Percentiles rank a stretch among this genome's conserved stretches.
Evolutionary conservation across 2,888 invertebrate species (phyloP).

Genomic region (Himalopsyche kuldschensis): DNA sequence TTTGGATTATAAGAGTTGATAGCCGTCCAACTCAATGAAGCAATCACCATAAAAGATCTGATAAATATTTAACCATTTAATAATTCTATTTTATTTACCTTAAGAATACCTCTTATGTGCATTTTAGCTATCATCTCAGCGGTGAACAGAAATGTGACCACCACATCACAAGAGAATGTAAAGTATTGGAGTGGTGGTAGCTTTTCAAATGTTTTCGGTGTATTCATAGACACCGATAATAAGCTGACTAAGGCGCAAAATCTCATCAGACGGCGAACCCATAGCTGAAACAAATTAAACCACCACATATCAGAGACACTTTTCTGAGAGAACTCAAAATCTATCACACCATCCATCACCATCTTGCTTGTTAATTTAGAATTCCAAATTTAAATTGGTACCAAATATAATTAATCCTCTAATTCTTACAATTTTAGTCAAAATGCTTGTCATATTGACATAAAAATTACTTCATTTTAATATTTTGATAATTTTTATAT

Average conservation of each 20-base stretch:
- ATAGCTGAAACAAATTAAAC: constrained; percentile 64
- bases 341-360: too few relatives aligned
- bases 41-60: too few relatives aligned
- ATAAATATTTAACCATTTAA: constrained; percentile 7
- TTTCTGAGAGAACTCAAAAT: too few relatives aligned
- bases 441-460: too few relatives aligned
- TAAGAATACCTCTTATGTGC: constrained; percentile 90
- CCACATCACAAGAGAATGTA: constrained; percentile 88
- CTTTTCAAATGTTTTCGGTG: constrained; percentile 93
- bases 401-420: too few relatives aligned
- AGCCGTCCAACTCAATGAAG: too few relatives aligned
- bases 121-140: constrained; percentile 99
- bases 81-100: constrained; percentile 57
- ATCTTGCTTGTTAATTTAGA: too few relatives aligned
- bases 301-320: too few relatives aligned
- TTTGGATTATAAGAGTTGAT: too few relatives aligned
- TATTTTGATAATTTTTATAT: too few relatives aligned
- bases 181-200: constrained; percentile 84
- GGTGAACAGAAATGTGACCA: constrained; percentile 91
- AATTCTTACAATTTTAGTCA: too few relatives aligned
- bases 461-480: neutral
- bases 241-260: constrained; percentile 91
- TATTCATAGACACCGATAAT: constrained; percentile 95
- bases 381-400: too few relatives aligned
- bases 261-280: constrained; percentile 86